Percentiles rank a stretch among this genome's conserved stretches.
Evolutionary conservation across 2,888 invertebrate genomes (phyloP).

Genomic region (Apamea anceps): DNA sequence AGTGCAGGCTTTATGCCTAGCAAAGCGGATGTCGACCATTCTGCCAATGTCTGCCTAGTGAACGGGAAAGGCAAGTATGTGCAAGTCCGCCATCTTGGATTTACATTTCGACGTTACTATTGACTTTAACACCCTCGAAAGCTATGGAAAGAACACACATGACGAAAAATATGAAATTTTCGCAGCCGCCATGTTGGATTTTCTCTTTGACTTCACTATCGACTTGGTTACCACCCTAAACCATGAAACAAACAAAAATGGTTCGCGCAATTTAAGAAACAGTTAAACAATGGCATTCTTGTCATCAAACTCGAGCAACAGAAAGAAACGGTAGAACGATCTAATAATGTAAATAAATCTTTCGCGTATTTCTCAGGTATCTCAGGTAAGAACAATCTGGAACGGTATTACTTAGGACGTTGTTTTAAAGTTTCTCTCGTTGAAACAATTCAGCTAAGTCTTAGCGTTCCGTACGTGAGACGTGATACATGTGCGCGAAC

Average conservation of each 20-base stretch:
- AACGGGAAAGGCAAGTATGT: too few species aligned
- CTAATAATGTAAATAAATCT: slow-evolving; percentile 43
- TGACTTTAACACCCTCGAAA: too few species aligned
- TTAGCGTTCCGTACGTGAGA: slow-evolving; percentile 37
- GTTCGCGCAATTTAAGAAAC: background rate
- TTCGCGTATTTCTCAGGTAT: slow-evolving; percentile 27
- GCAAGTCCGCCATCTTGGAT: too few species aligned
- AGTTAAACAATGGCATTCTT: background rate
- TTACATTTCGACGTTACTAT: too few species aligned
- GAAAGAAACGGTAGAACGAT: slow-evolving; percentile 4
- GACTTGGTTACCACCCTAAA: too few species aligned
- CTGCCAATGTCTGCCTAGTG: too few species aligned
- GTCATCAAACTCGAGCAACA: background rate
- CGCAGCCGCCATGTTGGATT: too few species aligned
- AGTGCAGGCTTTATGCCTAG: too few species aligned
- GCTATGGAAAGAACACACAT: too few species aligned
- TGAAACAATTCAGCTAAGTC: slow-evolving; percentile 62
- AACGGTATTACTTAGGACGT: slow-evolving; percentile 44
- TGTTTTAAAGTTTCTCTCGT: slow-evolving; percentile 56
- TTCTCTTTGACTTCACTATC: too few species aligned
- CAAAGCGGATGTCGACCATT: too few species aligned
- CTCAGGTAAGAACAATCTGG: slow-evolving; percentile 47
- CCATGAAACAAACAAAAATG: background rate
- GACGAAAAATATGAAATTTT: too few species aligned
- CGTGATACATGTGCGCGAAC: slow-evolving; percentile 34